Base-by-base conservation (phyloP, 2,797 vertebrate genomes). In the Thaleichthys pacificus region DNA sequence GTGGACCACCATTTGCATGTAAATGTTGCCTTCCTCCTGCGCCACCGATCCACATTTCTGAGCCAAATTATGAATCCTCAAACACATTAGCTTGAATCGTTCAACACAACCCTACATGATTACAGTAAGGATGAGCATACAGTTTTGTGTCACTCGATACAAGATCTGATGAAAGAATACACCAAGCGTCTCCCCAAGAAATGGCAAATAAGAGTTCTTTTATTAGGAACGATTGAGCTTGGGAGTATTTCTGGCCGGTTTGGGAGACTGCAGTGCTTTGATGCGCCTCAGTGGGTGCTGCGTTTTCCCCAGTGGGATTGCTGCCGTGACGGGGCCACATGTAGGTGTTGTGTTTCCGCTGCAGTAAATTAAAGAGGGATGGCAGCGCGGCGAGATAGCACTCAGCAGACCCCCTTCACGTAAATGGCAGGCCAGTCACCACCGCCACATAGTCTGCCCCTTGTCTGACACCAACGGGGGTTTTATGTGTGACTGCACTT, bases 341-440 rank as follows among this genome's bases (percentile, higher is more conserved):
- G 47, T 68, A 62, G 60, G 69, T 62, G 42, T 22, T 51, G 38
- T 51, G 61, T 71, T 63, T 49, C 61, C 28, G 57, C 4, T 2
- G 69, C 69, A 49, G 42, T 61, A 21, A 62, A 62, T 63, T 49
- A 28, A 24, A 47, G 32, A 30, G 15, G 8, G 17, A 11, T 9
- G 26, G 60, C 17, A 30, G 35, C 17, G n/a, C 58, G 19, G 32
- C 60, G 32, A 49, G 68, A 28, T 0, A 35, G 32, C 35, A 61
- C 68, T 47, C 32, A 26, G 42, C 30, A 14, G 14, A 24, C 19
- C 21, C 5, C n/a, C 24, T 51, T 66, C 65, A 66, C 42, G 3
- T 11, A 61, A 61, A 61, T 22, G 58, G 8, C 58, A 12, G 17
- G 1, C 21, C 7, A 61, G 30, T 47, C 68, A 32, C n/a, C 22